Evolutionary conservation across 1,140 invertebrate species (phyloP).

Genomic region (Tetramorium parvispinum): DNA sequence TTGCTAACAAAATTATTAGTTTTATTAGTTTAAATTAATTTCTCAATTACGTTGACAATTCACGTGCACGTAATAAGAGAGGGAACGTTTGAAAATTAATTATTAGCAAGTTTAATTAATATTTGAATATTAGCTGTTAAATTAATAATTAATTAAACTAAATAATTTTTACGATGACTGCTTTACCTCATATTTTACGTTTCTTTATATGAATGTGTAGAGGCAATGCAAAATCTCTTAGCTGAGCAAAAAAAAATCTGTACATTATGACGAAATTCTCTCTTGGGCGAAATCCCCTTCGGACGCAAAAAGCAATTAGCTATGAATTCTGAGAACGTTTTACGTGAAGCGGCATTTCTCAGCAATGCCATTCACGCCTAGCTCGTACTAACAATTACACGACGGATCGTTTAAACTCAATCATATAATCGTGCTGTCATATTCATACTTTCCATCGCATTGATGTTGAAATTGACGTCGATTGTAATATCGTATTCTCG

Average conservation of each 20-base stretch:
- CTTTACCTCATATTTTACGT: background rate
- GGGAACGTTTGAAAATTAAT: background rate
- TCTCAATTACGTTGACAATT: background rate
- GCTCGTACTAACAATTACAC: background rate
- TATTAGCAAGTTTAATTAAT: conserved; percentile 28
- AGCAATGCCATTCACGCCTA: background rate
- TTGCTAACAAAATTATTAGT: background rate
- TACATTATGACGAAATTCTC: background rate
- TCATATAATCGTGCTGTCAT: background rate
- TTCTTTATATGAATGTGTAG: background rate
- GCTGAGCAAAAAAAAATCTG: background rate
- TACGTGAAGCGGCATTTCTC: background rate
- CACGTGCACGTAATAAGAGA: background rate
- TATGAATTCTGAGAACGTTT: conserved; percentile 11
- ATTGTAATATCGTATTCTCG: background rate
- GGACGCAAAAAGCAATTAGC: background rate
- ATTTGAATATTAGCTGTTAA: background rate
- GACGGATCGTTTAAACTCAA: background rate
- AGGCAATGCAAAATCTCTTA: background rate
- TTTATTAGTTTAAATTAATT: background rate
- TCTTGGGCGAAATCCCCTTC: background rate
- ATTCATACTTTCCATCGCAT: background rate
- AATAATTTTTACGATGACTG: background rate
- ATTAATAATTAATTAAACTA: too few species aligned
- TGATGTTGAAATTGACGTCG: background rate